These are phyloP conservation scores for Cricetomys ansorgei DNA, from an alignment of 2,113 vertebrate species.

Conservation along the genomic window DNA sequence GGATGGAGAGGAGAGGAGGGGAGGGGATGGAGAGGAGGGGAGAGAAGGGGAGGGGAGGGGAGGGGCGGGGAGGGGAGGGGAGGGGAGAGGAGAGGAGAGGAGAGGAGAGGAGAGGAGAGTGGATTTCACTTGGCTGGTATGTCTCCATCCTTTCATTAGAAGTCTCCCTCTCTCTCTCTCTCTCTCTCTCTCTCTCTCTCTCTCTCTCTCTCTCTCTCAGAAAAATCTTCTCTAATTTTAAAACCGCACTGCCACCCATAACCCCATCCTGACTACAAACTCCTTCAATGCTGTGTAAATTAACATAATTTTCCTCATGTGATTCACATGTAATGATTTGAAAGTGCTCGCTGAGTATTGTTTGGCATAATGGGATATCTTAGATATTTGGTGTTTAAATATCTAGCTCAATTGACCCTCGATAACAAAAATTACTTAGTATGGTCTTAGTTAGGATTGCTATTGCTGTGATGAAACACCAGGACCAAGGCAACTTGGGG, in stretches of 20 bases:
- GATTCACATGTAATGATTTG: not conserved
- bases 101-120: not conserved
- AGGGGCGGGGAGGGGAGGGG: too few species aligned
- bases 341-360: not conserved
- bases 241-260: not conserved
- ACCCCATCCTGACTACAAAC: not conserved
- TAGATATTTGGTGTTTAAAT: not conserved
- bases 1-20: too few species aligned
- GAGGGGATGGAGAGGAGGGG: too few species aligned
- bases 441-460: not conserved
- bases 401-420: not conserved
- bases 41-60: too few species aligned
- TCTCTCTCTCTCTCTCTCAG: too few species aligned
- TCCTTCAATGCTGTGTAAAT: not conserved
- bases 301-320: not conserved
- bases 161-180: too few species aligned
- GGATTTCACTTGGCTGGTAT: not conserved
- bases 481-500: not conserved
- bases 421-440: not conserved
- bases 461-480: not conserved
- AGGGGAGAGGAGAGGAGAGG: too few species aligned
- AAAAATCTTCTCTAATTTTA: not conserved
- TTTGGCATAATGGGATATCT: not conserved
- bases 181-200: too few species aligned
- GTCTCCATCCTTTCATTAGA: not conserved